These are phyloP conservation scores for Lasioglossum villosulum DNA, from an alignment of 2,888 invertebrate genomes.

Conservation along the genomic window DNA sequence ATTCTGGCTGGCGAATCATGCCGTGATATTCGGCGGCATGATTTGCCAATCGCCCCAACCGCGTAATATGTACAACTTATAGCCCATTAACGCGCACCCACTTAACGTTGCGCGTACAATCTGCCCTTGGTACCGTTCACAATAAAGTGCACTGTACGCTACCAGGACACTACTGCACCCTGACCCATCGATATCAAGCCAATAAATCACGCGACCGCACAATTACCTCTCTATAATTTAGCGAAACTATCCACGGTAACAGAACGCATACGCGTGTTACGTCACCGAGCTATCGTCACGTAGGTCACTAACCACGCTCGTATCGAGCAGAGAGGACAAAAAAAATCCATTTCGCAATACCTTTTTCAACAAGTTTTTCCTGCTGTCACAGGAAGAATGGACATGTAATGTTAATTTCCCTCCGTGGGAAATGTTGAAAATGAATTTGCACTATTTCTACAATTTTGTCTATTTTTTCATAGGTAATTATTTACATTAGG, in stretches of 20 bases:
- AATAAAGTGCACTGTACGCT: constrained; percentile 37
- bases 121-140: constrained; percentile 49
- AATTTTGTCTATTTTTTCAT: background rate
- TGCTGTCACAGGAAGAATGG: background rate
- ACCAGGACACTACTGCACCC: background rate
- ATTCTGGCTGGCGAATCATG: too few relatives aligned
- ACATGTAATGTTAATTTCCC: background rate
- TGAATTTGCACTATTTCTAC: background rate
- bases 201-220: constrained; percentile 43
- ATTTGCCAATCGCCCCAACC: constrained; percentile 11
- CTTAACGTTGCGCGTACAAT: constrained; percentile 47
- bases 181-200: constrained; percentile 35
- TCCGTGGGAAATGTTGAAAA: background rate
- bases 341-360: background rate
- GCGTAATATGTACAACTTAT: constrained; percentile 43
- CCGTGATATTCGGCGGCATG: background rate
- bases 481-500: too few relatives aligned
- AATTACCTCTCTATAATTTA: constrained; percentile 38
- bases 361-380: background rate
- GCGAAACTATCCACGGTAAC: constrained; percentile 16
- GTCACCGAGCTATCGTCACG: background rate
- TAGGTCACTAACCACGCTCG: background rate
- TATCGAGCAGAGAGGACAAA: background rate
- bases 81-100: constrained; percentile 50
- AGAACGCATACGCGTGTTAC: background rate